Base-by-base conservation (phyloP, 2,797 vertebrate species). In the Simalia tracyae region DNA sequence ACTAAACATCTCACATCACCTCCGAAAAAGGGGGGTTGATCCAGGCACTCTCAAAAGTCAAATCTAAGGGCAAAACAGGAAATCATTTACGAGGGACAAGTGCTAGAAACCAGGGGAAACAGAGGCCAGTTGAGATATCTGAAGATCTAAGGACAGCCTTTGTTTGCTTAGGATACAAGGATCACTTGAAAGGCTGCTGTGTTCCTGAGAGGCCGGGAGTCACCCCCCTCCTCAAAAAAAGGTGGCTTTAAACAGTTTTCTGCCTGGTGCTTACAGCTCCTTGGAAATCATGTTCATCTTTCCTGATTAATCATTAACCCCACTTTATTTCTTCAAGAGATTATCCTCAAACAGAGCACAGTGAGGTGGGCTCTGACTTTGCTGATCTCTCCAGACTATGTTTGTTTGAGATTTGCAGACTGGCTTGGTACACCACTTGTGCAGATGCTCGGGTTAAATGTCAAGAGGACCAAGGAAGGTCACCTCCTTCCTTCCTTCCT, bases 221-320 rank as follows among this genome's bases (percentile, higher is more conserved):
- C 10, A 19, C 6, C 1, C 1, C 56, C 2, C 28, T 1, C 31
- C 15, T 5, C 0, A 89, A 95, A 94, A 93, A 94, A 93, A n/a
- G 12, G 94, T 93, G 94, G 94, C 92, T 91, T 94, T 92, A 92
- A 95, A 95, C 64, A 90, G 94, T 85, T 94, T 36, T 17, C 93
- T 94, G 90, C 90, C 87, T 3, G 95, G 94, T 94, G 17, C 95
- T 96, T 97, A 95, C 96, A 95, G 94, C 89, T 93, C 93, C 93
- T 95, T 95, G 93, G 94, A 95, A 96, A 97, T 95, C 94, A 95
- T 95, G 96, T 97, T 96, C 96, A 96, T 96, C 97, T 96, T 95
- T 46, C 93, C 95, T 97, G 96, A 97, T 97, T 97, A 97, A 97
- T 97, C 96, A 97, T 97, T 97, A 97, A 97, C 96, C 95, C 64